Base-by-base conservation (phyloP, 2,888 invertebrate genomes). In the Drosophila fungiperda region DNA sequence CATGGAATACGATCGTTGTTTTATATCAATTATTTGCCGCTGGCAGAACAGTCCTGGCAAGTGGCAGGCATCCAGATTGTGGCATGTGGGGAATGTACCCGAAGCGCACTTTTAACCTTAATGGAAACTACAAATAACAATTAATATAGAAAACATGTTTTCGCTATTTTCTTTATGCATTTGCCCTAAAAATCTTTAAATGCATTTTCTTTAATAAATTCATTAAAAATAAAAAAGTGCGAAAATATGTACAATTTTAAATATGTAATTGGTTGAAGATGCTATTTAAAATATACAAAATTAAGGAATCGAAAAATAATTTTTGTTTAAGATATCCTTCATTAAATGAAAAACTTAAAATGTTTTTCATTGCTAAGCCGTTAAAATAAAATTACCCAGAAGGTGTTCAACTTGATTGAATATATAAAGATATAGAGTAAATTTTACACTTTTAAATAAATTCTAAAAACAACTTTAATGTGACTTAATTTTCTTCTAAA, bases 1-100 rank as follows among this genome's bases (percentile, higher is more conserved):
- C 35, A 26, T 6, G 49, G 26, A 82, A 87, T 40, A 71, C 68
- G 63, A 87, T 83, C 84, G 82, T 58, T 86, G 82, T 72, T 89
- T 83, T 66, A 87, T 89, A 64, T 68, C 78, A 89, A 74, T 73
- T 77, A 68, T 63, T 62, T 65, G 58, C 23, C 45, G 54, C 60
- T 23, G 15, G 48, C 68, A 40, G 20, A 12, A 20, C 45, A 60
- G 49, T 67, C 26, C 52, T 67, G 89, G 80, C 89, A 82, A 88
- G 89, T 88, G 83, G 53, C 68, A 58, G 69, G 33, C 23, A 48
- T 9, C 36, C n/a, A 78, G 61, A 40, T 68, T 49, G 5, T 17
- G 26, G 17, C 23, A 55, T 62, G 62, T 42, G 62, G 15, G 5
- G 50, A 32, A 70, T 42, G 20, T 48, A 15, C 29, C 15, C 38